Evolutionary conservation across 2,888 invertebrate genomes (phyloP).

Genomic region (Achlya flavicornis): DNA sequence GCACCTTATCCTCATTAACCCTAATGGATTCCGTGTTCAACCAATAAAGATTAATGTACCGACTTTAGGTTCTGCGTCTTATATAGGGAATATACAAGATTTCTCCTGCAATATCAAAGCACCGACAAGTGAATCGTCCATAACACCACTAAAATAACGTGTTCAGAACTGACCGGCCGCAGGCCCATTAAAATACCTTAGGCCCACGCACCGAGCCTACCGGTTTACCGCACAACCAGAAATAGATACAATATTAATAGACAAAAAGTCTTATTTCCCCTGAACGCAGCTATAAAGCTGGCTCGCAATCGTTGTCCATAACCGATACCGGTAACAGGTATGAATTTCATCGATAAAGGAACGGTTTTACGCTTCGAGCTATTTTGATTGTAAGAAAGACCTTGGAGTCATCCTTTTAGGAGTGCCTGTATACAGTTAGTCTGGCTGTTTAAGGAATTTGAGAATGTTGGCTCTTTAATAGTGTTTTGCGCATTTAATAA

Average conservation of each 20-base stretch:
- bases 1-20: not conserved
- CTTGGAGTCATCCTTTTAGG: constrained; percentile 25
- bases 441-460: constrained; percentile 6
- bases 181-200: constrained; percentile 65
- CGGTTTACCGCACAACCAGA: constrained; percentile 28
- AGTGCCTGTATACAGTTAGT: constrained; percentile 14
- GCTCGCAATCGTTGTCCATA: constrained; percentile 42
- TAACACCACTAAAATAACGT: constrained; percentile 9
- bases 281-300: constrained; percentile 23
- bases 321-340: constrained; percentile 37
- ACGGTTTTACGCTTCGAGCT: constrained; percentile 18
- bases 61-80: constrained; percentile 2
- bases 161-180: constrained; percentile 35
- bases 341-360: constrained; percentile 43
- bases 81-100: not conserved
- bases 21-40: constrained; percentile 6
- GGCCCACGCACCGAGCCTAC: constrained; percentile 46
- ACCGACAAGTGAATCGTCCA: not conserved
- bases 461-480: not conserved
- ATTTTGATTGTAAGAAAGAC: constrained; percentile 25
- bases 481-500: not conserved
- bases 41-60: not conserved
- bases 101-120: not conserved
- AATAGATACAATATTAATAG: constrained; percentile 39
- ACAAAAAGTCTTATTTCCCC: constrained; percentile 33